These are phyloP conservation scores for Spilarctia lutea DNA, from an alignment of 2,888 invertebrate genomes.

Conservation along the genomic window DNA sequence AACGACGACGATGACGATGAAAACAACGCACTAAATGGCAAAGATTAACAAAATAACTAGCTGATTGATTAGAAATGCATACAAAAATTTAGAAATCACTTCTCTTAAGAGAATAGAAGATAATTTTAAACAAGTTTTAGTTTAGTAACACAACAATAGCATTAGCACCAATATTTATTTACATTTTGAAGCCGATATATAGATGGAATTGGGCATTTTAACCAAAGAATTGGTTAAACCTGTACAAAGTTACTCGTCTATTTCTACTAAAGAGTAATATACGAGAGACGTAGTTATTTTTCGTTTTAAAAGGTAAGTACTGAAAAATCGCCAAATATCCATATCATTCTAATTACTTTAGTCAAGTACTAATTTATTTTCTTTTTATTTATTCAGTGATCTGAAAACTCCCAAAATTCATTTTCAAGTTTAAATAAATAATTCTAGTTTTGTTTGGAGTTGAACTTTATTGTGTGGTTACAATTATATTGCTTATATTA, in stretches of 20 bases:
- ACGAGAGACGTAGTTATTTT: background rate
- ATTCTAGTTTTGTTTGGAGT: background rate
- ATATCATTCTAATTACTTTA: slow-evolving; percentile 39
- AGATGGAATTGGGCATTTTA: background rate
- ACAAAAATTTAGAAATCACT: too few species aligned
- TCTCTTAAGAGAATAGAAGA: too few species aligned
- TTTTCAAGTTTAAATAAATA: background rate
- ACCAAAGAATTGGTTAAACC: background rate
- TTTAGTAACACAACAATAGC: background rate
- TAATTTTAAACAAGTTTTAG: too few species aligned
- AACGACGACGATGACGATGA: too few species aligned
- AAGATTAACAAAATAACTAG: too few species aligned
- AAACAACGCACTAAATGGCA: too few species aligned
- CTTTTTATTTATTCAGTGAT: background rate
- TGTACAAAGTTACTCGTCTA: background rate
- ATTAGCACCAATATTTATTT: background rate
- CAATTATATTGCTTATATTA: background rate
- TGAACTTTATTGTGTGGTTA: background rate
- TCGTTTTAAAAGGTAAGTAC: slow-evolving; percentile 36
- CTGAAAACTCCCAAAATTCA: background rate
- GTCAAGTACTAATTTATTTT: background rate
- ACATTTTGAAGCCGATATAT: background rate
- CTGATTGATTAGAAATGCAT: too few species aligned
- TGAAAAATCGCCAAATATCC: slow-evolving; percentile 57
- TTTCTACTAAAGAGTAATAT: background rate